These are phyloP conservation scores for Rutilus rutilus DNA, from an alignment of 2,113 vertebrate genomes.

Conservation along the genomic window DNA sequence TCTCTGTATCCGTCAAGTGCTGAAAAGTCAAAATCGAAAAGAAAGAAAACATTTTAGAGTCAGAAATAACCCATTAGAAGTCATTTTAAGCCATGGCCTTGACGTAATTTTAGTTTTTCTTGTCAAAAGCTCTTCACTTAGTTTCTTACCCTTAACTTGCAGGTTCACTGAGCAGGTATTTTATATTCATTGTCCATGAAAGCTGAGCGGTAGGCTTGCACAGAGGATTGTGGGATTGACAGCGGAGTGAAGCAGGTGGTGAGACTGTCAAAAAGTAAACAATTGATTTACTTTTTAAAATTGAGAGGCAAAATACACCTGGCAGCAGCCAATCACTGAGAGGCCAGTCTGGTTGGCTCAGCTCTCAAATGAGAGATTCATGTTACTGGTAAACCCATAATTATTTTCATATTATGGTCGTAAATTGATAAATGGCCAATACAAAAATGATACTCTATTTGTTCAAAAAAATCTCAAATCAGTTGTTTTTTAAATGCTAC, in stretches of 20 bases:
- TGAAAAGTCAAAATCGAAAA: neutral
- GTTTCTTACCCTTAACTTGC: neutral
- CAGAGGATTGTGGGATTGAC: neutral
- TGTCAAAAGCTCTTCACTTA: neutral
- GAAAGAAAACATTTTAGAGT: neutral
- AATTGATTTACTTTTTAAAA: neutral
- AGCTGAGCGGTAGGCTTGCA: too few relatives aligned
- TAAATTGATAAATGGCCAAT: neutral
- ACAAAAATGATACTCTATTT: neutral
- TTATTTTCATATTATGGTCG: neutral
- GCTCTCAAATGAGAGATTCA: neutral
- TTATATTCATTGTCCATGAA: neutral
- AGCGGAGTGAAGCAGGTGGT: neutral
- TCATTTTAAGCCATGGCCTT: neutral
- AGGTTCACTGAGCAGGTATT: neutral
- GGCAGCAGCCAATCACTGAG: neutral
- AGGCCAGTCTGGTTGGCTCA: neutral
- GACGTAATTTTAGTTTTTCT: neutral
- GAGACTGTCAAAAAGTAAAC: neutral
- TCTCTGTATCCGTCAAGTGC: neutral
- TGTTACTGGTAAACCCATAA: neutral
- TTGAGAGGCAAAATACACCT: neutral
- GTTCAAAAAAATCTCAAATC: neutral
- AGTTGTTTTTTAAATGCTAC: neutral
- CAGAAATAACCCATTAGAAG: conserved; percentile 2